A percentile compares a stretch with the other conserved stretches of the same genome.
These are phyloP conservation scores for Pasiphila rectangulata DNA, from an alignment of 2,888 invertebrate species.

Conservation along the genomic window DNA sequence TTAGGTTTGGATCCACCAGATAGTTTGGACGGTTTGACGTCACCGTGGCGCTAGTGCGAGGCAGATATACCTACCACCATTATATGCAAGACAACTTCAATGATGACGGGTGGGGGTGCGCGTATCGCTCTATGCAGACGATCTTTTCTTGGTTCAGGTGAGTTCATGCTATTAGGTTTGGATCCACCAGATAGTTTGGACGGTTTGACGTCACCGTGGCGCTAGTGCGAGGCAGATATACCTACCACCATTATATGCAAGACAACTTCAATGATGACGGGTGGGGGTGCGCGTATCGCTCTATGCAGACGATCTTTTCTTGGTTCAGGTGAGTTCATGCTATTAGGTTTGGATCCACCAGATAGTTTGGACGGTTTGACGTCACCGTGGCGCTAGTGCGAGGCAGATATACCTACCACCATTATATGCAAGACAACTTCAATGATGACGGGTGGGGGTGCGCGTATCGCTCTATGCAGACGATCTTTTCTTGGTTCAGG, in stretches of 20 bases:
- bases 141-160: slow-evolving; percentile 96
- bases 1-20: no score
- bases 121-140: slow-evolving; percentile 98
- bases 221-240: slow-evolving; percentile 91
- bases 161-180: no score
- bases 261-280: slow-evolving; percentile 96
- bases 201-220: slow-evolving; percentile 57
- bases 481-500: no score
- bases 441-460: no score
- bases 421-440: no score
- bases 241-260: slow-evolving; percentile 98
- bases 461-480: no score
- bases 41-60: slow-evolving; percentile 83
- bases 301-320: slow-evolving; percentile 96
- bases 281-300: slow-evolving; percentile 99
- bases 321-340: slow-evolving; percentile 91
- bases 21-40: no score
- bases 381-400: no score
- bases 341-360: no score
- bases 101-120: slow-evolving; percentile 99
- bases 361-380: no score
- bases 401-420: no score
- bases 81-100: slow-evolving; percentile 97
- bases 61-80: slow-evolving; percentile 96
- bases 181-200: no score